Evolutionary conservation across 2,888 invertebrate genomes (phyloP).

Genomic region (Ormyrus nitidulus): DNA sequence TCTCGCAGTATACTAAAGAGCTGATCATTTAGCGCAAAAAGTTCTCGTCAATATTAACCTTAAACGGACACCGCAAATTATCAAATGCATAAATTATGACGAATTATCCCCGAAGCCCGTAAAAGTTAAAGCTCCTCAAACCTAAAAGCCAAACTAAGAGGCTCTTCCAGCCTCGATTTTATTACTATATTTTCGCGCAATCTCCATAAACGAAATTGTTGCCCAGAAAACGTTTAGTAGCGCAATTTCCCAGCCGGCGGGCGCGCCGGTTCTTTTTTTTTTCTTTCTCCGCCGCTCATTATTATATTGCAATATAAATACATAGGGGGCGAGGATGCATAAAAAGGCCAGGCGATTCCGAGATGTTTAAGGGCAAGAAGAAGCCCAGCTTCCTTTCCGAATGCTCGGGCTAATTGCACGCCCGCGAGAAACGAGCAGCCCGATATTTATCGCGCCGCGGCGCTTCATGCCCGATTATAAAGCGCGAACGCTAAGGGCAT

Average conservation of each 20-base stretch:
- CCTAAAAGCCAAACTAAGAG: too few species aligned
- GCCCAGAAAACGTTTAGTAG: not conserved
- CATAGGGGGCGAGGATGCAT: conserved; percentile 9
- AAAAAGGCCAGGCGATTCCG: conserved; percentile 1
- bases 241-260: not conserved
- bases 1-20: too few species aligned
- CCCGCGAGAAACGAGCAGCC: conserved; percentile 51
- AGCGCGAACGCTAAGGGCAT: conserved; percentile 22
- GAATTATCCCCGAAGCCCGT: too few species aligned
- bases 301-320: conserved; percentile 37
- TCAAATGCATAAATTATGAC: conserved; percentile 12
- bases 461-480: conserved; percentile 52
- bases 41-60: not conserved
- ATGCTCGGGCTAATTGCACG: conserved; percentile 49
- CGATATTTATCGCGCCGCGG: conserved; percentile 54
- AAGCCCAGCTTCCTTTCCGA: conserved; percentile 24
- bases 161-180: not conserved
- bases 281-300: conserved; percentile 20
- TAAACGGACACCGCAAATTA: not conserved
- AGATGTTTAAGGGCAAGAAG: not conserved
- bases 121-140: too few species aligned
- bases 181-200: conserved; percentile 35
- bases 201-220: conserved; percentile 21
- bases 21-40: not conserved
- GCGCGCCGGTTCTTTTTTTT: too few species aligned